Conservation (phyloP, 2,888 invertebrate genomes). For the Tachina lurida region DNA sequence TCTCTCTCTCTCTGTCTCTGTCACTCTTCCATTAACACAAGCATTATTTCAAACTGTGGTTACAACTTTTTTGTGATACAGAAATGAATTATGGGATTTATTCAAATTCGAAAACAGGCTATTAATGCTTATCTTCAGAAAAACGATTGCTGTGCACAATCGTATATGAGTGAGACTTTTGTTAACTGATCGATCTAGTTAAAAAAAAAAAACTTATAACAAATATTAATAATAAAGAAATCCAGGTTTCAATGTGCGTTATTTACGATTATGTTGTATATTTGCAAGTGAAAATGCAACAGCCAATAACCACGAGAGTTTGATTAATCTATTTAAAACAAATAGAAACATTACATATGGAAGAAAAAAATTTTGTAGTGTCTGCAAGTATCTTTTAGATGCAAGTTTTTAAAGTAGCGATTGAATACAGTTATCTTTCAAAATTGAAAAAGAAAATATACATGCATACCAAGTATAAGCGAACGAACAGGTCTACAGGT, state of each 20-base stretch:
- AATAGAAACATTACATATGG: slow-evolving; percentile 52
- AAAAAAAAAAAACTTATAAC: slow-evolving; percentile 40
- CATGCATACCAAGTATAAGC: no score
- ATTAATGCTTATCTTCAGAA: slow-evolving; percentile 52
- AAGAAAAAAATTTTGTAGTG: slow-evolving; percentile 13
- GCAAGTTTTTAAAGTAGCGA: slow-evolving; percentile 58
- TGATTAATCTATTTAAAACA: slow-evolving; percentile 44
- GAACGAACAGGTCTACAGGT: slow-evolving; percentile 52
- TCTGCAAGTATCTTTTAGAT: background rate
- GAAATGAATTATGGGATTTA: slow-evolving; percentile 61
- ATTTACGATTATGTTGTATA: slow-evolving; percentile 32
- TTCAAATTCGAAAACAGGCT: slow-evolving; percentile 30
- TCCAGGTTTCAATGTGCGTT: slow-evolving; percentile 31
- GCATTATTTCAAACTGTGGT: slow-evolving; percentile 39
- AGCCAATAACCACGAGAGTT: slow-evolving; percentile 12
- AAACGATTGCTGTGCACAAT: slow-evolving; percentile 13
- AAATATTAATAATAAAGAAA: slow-evolving; percentile 15
- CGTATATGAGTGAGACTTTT: slow-evolving; percentile 44
- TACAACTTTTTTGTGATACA: slow-evolving; percentile 30
- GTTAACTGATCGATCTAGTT: slow-evolving; percentile 66
- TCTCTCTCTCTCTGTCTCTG: background rate
- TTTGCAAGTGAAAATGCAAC: slow-evolving; percentile 45
- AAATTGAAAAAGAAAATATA: slow-evolving; percentile 18
- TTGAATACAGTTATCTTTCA: slow-evolving; percentile 42
- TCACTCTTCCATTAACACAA: background rate